Evolutionary conservation across 2,797 vertebrate genomes (phyloP).

Genomic region (Cuniculus paca): DNA sequence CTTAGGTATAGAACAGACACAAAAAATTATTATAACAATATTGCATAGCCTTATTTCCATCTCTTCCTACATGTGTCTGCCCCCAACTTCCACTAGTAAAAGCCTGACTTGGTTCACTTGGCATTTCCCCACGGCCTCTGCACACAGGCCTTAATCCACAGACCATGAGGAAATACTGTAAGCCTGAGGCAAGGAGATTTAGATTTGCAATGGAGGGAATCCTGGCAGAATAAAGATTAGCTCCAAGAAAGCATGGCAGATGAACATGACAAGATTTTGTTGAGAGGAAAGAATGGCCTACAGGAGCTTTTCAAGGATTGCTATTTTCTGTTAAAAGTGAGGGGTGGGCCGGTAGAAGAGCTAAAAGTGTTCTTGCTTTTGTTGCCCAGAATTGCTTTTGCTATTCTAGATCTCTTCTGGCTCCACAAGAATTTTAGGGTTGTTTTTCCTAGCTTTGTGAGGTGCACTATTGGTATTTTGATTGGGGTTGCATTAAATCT

Average conservation of each 20-base stretch:
- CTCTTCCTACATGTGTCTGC: not conserved
- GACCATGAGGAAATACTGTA: not conserved
- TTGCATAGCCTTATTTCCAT: slow-evolving; percentile 43
- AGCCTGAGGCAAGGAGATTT: slow-evolving; percentile 51
- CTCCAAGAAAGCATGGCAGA: slow-evolving; percentile 44
- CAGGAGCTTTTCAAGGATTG: not conserved
- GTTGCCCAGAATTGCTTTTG: not conserved
- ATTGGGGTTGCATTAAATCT: not conserved
- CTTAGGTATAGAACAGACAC: slow-evolving; percentile 17
- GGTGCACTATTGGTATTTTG: not conserved
- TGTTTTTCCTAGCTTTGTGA: not conserved
- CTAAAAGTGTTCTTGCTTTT: not conserved
- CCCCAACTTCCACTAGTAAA: slow-evolving; percentile 56
- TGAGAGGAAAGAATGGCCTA: not conserved
- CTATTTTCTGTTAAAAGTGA: not conserved
- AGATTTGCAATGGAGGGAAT: slow-evolving; percentile 57
- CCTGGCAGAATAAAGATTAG: not conserved
- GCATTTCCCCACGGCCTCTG: slow-evolving; percentile 48
- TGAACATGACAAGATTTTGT: not conserved
- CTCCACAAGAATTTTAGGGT: not conserved
- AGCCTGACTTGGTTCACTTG: slow-evolving; percentile 58
- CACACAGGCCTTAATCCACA: slow-evolving; percentile 22
- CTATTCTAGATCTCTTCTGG: not conserved
- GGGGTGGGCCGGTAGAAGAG: not conserved
- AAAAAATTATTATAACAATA: slow-evolving; percentile 61